Conservation (phyloP, 2,888 invertebrate genomes). For the Apotomis turbidana region DNA sequence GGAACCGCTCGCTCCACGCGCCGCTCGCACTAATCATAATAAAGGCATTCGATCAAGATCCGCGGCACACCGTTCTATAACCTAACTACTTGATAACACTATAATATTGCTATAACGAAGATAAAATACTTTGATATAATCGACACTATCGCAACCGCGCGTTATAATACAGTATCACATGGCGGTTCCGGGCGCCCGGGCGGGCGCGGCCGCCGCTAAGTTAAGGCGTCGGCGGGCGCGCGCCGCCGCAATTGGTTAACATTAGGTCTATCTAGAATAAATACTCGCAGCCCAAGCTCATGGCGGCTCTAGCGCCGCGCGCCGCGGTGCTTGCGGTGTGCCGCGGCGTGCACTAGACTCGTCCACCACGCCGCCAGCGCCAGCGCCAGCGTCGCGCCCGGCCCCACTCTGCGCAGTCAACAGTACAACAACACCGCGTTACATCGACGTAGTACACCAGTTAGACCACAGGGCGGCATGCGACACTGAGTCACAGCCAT, state of each 20-base stretch:
- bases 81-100: conserved; percentile 59
- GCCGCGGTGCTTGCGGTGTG: conserved; percentile 83
- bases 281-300: conserved; percentile 65
- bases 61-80: conserved; percentile 54
- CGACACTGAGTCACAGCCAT: no score
- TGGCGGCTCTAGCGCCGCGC: conserved; percentile 83
- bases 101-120: conserved; percentile 63
- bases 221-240: conserved; percentile 64
- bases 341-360: conserved; percentile 63
- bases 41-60: conserved; percentile 48
- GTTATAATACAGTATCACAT: conserved; percentile 55
- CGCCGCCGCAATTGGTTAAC: conserved; percentile 77
- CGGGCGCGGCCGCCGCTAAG: conserved; percentile 62
- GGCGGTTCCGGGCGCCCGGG: conserved; percentile 60
- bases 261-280: conserved; percentile 83
- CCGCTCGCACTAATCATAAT: conserved; percentile 41
- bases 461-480: no score
- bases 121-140: conserved; percentile 54
- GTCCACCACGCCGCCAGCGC: conserved; percentile 72
- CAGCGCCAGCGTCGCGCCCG: conserved; percentile 64
- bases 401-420: conserved; percentile 54
- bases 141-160: conserved; percentile 51
- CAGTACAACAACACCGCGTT: conserved; percentile 40
- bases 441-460: conserved; percentile 12
- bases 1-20: conserved; percentile 42